Conservation (phyloP, 2,888 invertebrate species). For the Teleogryllus oceanicus region DNA sequence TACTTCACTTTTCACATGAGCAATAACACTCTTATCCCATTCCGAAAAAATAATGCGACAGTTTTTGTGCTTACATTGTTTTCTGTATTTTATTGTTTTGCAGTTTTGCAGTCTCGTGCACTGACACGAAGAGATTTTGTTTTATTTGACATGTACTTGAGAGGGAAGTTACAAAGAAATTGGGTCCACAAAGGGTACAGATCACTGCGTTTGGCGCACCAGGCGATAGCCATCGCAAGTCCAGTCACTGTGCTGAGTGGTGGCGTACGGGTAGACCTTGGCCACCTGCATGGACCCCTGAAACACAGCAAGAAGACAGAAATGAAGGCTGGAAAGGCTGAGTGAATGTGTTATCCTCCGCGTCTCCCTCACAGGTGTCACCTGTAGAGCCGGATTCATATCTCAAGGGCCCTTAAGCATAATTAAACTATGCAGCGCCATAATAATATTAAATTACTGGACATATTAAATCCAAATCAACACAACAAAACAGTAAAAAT, state of each 20-base stretch:
- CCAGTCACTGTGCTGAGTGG: constrained; percentile 30
- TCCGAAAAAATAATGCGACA: constrained; percentile 8
- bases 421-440: too few relatives aligned
- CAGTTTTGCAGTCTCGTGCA: background rate
- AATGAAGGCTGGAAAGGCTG: too few relatives aligned
- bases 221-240: constrained; percentile 24
- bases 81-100: background rate
- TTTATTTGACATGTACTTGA: background rate
- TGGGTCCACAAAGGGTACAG: background rate
- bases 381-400: too few relatives aligned
- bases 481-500: too few relatives aligned
- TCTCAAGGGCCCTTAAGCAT: too few relatives aligned
- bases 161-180: background rate
- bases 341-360: too few relatives aligned
- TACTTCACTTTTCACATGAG: background rate
- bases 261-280: constrained; percentile 46
- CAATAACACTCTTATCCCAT: background rate
- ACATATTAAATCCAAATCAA: too few relatives aligned
- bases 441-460: too few relatives aligned
- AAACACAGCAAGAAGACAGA: constrained; percentile 33
- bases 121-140: background rate
- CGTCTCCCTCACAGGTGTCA: too few relatives aligned
- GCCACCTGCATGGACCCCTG: constrained; percentile 52
- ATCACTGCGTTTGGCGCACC: constrained; percentile 5
- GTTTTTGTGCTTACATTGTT: background rate